A percentile compares a stretch with the other conserved stretches of the same genome.
Conservation (phyloP, 2,113 vertebrate genomes). For the Falco punctatus region DNA sequence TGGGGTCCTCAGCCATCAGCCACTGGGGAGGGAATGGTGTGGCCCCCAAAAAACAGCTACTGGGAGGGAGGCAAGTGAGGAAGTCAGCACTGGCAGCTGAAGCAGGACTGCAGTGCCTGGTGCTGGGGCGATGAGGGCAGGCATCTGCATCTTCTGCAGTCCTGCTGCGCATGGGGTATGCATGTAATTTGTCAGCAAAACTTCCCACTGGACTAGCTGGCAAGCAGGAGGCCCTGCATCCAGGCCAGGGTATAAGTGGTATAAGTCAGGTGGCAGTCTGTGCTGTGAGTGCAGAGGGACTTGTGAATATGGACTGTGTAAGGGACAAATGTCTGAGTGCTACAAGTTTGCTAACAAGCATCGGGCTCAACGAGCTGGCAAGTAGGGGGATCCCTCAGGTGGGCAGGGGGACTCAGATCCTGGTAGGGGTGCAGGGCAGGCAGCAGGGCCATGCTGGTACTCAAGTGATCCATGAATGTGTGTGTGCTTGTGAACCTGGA, state of each 20-base stretch:
- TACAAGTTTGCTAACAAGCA: background rate
- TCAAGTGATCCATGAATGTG: background rate
- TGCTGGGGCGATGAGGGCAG: background rate
- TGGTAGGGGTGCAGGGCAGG: background rate
- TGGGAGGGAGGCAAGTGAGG: background rate
- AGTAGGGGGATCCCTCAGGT: background rate
- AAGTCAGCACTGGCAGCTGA: background rate
- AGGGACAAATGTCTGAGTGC: background rate
- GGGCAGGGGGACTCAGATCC: background rate
- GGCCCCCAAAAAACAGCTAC: background rate
- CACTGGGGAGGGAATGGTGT: background rate
- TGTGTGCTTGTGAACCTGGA: background rate
- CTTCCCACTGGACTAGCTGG: background rate
- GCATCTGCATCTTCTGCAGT: background rate
- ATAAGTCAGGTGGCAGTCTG: background rate
- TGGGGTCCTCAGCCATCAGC: accelerated
- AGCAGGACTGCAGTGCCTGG: background rate
- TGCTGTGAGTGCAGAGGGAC: background rate
- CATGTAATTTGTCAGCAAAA: background rate
- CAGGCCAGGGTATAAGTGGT: background rate
- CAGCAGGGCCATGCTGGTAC: background rate
- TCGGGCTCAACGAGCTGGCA: background rate
- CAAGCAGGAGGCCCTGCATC: background rate
- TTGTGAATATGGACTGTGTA: background rate
- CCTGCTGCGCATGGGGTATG: background rate